Base-by-base conservation (phyloP, 2,888 invertebrate species). In the Apotomis betuletana region DNA sequence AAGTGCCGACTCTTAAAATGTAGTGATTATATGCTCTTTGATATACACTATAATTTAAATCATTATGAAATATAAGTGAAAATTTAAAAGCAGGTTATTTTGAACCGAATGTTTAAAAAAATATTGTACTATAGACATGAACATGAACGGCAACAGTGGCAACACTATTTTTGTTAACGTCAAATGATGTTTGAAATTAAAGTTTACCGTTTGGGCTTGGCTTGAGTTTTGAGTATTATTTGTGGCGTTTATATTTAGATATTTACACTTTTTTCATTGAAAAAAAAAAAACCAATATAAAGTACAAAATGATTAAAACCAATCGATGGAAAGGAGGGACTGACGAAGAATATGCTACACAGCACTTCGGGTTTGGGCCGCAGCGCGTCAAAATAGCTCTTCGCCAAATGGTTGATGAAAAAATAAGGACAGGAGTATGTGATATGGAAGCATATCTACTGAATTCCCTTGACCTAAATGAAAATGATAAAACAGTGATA, bases 271-370 rank as follows among this genome's bases (percentile, higher is more conserved):
- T 27, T 27, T 51, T 62, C 49, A 27, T 27, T 57, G 3, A 46
- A 46, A n/a, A n/a, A n/a, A n/a, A n/a, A n/a, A n/a, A 27, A 46
- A 49, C 10, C 46, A 46, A 27, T 57, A 64, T 27, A 36, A 27
- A 57, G 12, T 57, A 52, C 51, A 79, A 77, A 75, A 92, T 92
- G 92, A 90, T 90, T 52, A 86, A 86, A 80, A 85, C 83, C 8
- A 77, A 82, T 63, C 81, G 83, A 6, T 93, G 92, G 92, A 80
- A 75, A 38, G 93, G 93, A 59, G 93, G 92, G 10, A 86, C 85
- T 13, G 87, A 90, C 3, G 93, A 94, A 83, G 93, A 94, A 83
- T 93, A 93, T 75, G 91, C 92, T 79, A 92, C 92, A 0, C 92
- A 94, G 76, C 90, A 89, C 76, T 93, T 92, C 67, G 92, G 93